Evolutionary conservation across 2,113 vertebrate genomes (phyloP), one percentile per base, ranked within the genome.

Genomic region (Pluvialis apricaria): DNA sequence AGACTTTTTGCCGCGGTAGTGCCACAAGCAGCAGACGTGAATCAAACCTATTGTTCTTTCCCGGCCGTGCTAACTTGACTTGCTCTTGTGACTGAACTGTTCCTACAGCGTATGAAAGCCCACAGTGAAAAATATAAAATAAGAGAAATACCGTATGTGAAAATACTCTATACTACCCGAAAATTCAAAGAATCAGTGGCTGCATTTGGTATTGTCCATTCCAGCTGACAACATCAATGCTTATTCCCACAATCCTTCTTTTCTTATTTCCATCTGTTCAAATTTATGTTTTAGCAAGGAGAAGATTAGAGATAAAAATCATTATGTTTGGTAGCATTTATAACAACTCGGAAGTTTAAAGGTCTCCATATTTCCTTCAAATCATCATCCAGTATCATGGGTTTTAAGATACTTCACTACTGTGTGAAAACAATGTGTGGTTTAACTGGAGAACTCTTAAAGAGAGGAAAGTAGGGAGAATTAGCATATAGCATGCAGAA

Each of bases 31-130:
- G 77, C 45, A 58, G 73, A 93, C 82, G 38, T 89, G 93, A 96
- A 97, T 96, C 94, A 97, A 97, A 96, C 51, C 86, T 88, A 52
- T 60, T 93, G 91, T 94, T 97, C 95, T 96, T 96, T 97, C 80
- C 96, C 86, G 90, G 84, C 86, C 78, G 22, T 66, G 58, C 75
- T 96, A 97, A 91, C 88, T 70, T 94, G 92, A 92, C 95, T 97
- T 95, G 75, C 82, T 96, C 65, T 97, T 90, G 51, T 15, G 54
- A 94, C 85, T 93, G 86, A 97, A 31, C 42, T 62, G 42, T 61
- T 94, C 61, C 2, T 15, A 51, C 22, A 61, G 25, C 2, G 1
- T 69, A 66, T 61, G 80, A 82, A 93, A 90, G 73, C 22, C 16
- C 36, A 61, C 75, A 34, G 64, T 31, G 72, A 78, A 91, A 94